Evolutionary conservation across 2,888 invertebrate genomes (phyloP).

Genomic region (Autographa gamma): DNA sequence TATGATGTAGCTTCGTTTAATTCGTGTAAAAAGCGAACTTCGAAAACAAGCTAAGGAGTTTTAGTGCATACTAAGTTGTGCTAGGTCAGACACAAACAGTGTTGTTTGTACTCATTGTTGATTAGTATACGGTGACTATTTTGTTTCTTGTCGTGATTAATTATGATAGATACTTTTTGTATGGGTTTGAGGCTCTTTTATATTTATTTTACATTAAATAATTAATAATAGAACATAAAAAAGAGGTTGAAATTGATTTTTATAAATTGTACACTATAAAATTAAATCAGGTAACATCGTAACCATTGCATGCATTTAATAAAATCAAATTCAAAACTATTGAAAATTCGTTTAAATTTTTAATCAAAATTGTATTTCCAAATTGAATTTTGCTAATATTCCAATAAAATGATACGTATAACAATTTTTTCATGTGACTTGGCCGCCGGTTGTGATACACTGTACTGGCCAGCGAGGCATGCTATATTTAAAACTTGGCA

Average conservation of each 20-base stretch:
- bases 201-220: not conserved
- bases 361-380: no score
- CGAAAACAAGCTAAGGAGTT: not conserved
- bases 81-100: slow-evolving; percentile 7
- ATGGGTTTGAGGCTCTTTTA: not conserved
- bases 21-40: not conserved
- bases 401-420: slow-evolving; percentile 33
- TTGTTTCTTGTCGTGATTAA: not conserved
- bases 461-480: slow-evolving; percentile 67
- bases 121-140: not conserved
- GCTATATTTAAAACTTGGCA: slow-evolving; percentile 83
- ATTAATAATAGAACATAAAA: no score
- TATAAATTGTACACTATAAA: no score
- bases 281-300: no score
- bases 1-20: slow-evolving; percentile 19
- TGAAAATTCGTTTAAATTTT: no score
- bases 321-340: no score
- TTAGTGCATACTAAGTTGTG: slow-evolving; percentile 24
- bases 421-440: slow-evolving; percentile 73
- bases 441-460: slow-evolving; percentile 71
- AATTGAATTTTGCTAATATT: no score
- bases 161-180: not conserved
- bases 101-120: not conserved
- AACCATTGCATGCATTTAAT: no score
- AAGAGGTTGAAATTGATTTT: no score